These are phyloP conservation scores for Himalopsyche tibetana DNA, from an alignment of 2,888 invertebrate genomes.

Conservation along the genomic window DNA sequence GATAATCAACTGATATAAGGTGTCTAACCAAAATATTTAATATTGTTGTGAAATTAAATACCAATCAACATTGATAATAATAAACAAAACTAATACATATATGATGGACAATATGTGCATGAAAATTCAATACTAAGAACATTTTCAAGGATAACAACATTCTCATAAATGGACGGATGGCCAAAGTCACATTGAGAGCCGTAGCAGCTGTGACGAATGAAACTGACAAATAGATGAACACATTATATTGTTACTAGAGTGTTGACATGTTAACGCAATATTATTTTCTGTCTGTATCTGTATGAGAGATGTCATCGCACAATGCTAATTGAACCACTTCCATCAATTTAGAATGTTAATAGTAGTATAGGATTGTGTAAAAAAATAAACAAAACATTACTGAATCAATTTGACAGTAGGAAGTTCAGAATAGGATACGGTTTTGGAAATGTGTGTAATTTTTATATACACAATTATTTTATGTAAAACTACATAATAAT, in stretches of 20 bases:
- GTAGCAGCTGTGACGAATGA: not conserved
- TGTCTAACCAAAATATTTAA: no score
- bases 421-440: no score
- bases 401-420: not conserved
- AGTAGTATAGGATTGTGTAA: conserved; percentile 10
- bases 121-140: conserved; percentile 1
- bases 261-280: not conserved
- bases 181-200: conserved; percentile 41
- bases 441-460: no score
- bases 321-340: not conserved
- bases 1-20: no score
- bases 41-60: no score
- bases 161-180: not conserved
- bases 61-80: not conserved
- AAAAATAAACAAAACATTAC: not conserved
- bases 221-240: not conserved
- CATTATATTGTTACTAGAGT: not conserved
- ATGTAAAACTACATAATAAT: no score
- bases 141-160: conserved; percentile 33
- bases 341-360: conserved; percentile 27
- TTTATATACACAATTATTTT: no score
- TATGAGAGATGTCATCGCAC: not conserved
- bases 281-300: not conserved
- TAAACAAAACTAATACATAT: conserved; percentile 3
- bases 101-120: not conserved